phyloP scores from a whole-genome alignment of 2,113 vertebrate genomes.

The Mastomys natalensis region DNA sequence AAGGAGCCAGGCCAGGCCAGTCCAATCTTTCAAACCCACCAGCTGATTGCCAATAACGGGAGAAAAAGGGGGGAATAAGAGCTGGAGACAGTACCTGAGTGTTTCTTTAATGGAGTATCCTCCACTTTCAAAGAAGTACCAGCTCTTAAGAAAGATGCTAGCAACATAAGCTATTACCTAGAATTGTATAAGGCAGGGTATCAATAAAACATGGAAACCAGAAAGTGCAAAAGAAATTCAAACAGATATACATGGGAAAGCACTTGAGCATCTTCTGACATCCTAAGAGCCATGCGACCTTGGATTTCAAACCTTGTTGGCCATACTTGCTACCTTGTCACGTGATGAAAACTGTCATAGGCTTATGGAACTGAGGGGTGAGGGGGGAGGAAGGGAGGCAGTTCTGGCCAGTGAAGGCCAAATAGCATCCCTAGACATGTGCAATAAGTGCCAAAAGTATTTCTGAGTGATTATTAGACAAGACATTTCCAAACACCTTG shows the following conservation, averaged over 20 bases:
- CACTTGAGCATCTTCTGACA: not conserved
- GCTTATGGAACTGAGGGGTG: not conserved
- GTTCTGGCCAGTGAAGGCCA: not conserved
- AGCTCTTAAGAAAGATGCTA: slow-evolving; percentile 21
- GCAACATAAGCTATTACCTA: not conserved
- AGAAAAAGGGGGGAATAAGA: not conserved
- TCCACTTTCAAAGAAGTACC: not conserved
- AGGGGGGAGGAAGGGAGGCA: too few relatives aligned
- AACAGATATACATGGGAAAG: not conserved
- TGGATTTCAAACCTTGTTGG: not conserved
- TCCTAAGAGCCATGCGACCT: not conserved
- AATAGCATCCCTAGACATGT: not conserved
- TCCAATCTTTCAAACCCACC: not conserved
- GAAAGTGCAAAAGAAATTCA: not conserved
- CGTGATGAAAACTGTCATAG: not conserved
- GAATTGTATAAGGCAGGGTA: not conserved
- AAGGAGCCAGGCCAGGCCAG: not conserved
- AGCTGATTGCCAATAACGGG: not conserved
- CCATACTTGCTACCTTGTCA: not conserved
- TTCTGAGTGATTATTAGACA: not conserved
- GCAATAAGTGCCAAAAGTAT: not conserved
- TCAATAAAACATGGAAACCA: not conserved
- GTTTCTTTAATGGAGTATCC: not conserved
- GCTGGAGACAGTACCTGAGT: not conserved
- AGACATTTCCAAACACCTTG: not conserved